Evolutionary conservation across 2,888 invertebrate genomes (phyloP).

Genomic region (Eupithecia exiguata): DNA sequence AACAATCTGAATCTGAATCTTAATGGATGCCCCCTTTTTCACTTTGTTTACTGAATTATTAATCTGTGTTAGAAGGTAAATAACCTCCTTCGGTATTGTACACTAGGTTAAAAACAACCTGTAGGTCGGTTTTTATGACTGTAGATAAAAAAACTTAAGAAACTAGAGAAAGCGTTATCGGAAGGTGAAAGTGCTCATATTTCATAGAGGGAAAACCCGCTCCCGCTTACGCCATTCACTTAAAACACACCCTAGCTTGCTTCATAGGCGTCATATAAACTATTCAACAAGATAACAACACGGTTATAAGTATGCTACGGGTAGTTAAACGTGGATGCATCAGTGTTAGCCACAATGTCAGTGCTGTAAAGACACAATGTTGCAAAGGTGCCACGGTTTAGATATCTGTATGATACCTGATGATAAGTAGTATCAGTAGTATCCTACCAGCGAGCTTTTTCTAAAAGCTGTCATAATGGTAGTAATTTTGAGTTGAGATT

Average conservation of each 20-base stretch:
- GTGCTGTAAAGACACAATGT: conserved; percentile 3
- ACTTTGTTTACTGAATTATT: too few relatives aligned
- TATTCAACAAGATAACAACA: neutral
- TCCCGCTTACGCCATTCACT: neutral
- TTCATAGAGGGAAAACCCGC: neutral
- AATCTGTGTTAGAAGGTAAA: too few relatives aligned
- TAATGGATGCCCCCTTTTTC: too few relatives aligned
- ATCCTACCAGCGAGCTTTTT: too few relatives aligned
- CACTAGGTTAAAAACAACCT: too few relatives aligned
- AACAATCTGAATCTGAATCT: too few relatives aligned
- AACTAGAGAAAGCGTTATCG: neutral
- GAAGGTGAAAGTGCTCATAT: neutral
- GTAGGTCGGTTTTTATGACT: too few relatives aligned
- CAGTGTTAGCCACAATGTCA: neutral
- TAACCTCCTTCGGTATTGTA: too few relatives aligned
- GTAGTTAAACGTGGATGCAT: neutral
- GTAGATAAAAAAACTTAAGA: too few relatives aligned
- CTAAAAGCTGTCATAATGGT: too few relatives aligned
- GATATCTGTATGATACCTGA: neutral
- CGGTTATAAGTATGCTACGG: neutral
- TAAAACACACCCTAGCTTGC: neutral
- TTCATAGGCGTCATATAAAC: neutral
- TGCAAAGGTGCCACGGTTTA: neutral
- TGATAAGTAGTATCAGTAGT: too few relatives aligned
- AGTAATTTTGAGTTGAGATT: too few relatives aligned